Evolutionary conservation across 2,113 vertebrate genomes (phyloP), one percentile per base, ranked within the genome.

Genomic region (Rhineura floridana): DNA sequence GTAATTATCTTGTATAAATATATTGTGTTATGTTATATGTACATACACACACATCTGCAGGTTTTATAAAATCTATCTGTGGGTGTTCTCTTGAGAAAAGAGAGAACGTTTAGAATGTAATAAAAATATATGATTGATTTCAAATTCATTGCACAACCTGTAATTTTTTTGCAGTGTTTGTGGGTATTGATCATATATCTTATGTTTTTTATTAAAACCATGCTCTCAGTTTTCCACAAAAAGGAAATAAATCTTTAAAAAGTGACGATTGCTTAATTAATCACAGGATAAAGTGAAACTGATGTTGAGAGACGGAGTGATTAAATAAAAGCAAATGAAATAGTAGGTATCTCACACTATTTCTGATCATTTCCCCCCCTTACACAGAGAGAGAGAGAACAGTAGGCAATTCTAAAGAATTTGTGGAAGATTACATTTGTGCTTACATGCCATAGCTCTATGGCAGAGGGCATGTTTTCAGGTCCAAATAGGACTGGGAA

Each of bases 161-260:
- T 48, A 87, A 44, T 95, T 89, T 91, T 94, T 67, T 87, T 91
- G 75, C 25, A 90, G 23, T 69, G 77, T 90, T 95, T 88, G 89
- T 83, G 59, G 59, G 91, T 91, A 96, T 94, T 91, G 89, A 96
- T 96, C 91, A 95, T 88, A 83, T 92, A 94, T 91, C 87, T 93
- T 92, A 94, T 84, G 90, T 82, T 96, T 96, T 77, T 94, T 87
- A 95, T 95, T 96, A 33, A 86, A 95, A 95, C 96, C 80, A 94
- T 90, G 83, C 25, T 85, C 93, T 91, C 87, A 67, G 81, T 90
- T 95, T 84, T 89, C 89, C 25, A 92, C 87, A 95, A 93, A 95
- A 93, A 95, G 69, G 75, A 93, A 95, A 96, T 91, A 94, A 96
- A 95, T 95, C 94, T 96, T 95, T 95, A 93, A 92, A 81, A 95